phyloP scores from a whole-genome alignment of 2,113 vertebrate genomes.

The Sylvia atricapilla region DNA sequence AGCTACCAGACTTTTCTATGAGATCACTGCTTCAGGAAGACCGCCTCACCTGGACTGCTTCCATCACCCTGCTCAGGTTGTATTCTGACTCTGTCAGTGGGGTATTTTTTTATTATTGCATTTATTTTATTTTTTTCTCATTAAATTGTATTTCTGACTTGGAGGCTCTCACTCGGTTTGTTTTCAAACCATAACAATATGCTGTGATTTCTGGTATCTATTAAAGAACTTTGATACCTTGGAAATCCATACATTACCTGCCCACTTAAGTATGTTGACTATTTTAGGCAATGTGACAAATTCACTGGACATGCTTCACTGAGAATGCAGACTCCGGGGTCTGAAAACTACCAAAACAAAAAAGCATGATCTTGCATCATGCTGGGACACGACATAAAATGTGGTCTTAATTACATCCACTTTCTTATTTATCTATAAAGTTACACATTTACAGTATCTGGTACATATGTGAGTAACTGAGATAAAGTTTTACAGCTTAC shows the following conservation, averaged over 20 bases:
- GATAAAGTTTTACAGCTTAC: neutral
- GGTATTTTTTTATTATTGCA: no score
- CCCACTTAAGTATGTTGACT: neutral
- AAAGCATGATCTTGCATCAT: neutral
- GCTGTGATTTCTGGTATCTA: neutral
- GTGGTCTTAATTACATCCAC: neutral
- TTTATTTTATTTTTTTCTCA: no score
- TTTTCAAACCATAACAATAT: no score
- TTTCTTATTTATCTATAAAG: neutral
- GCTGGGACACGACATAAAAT: neutral
- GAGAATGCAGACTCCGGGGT: neutral
- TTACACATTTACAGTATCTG: neutral
- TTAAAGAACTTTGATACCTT: neutral
- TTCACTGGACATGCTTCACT: neutral
- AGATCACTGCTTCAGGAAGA: no score
- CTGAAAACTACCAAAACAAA: neutral
- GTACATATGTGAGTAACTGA: neutral
- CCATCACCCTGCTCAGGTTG: no score
- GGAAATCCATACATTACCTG: neutral
- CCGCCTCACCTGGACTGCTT: no score
- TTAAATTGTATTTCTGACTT: no score
- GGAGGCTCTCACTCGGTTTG: no score
- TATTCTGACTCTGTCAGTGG: no score
- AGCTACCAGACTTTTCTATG: no score
- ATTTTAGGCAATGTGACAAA: neutral